phyloP scores from a whole-genome alignment of 1,140 invertebrate genomes.

The Saccostrea echinata region DNA sequence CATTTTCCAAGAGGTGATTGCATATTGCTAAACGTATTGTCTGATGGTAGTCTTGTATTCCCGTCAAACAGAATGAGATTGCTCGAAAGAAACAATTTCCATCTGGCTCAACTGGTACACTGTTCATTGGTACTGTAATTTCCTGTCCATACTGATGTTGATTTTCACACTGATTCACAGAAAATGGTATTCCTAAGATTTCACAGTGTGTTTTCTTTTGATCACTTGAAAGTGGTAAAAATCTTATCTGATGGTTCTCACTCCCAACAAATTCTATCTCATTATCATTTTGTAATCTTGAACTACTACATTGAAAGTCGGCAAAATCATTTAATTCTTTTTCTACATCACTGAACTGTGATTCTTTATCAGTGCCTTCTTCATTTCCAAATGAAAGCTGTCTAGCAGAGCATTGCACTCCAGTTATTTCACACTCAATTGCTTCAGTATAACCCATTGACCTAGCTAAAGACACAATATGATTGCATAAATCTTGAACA shows the following conservation, averaged over 20 bases:
- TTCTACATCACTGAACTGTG: too few relatives aligned
- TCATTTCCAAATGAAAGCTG: too few relatives aligned
- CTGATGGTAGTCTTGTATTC: not conserved
- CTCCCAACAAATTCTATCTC: too few relatives aligned
- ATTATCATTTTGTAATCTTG: not conserved
- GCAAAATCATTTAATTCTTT: too few relatives aligned
- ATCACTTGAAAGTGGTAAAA: not conserved
- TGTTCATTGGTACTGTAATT: not conserved
- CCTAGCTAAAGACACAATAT: not conserved
- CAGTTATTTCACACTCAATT: not conserved
- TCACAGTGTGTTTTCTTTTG: not conserved
- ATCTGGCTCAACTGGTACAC: not conserved
- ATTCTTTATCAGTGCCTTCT: too few relatives aligned
- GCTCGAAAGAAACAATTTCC: not conserved
- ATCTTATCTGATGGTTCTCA: not conserved
- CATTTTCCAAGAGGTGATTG: not conserved
- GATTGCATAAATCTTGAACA: not conserved
- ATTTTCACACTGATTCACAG: not conserved
- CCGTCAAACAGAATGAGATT: not conserved
- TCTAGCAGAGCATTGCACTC: too few relatives aligned
- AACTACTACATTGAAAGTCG: too few relatives aligned
- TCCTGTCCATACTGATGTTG: not conserved
- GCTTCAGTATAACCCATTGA: not conserved
- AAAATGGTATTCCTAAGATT: not conserved
- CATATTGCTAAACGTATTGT: not conserved